These are phyloP conservation scores for Nerophis ophidion DNA, from an alignment of 2,113 vertebrate species.

Conservation along the genomic window DNA sequence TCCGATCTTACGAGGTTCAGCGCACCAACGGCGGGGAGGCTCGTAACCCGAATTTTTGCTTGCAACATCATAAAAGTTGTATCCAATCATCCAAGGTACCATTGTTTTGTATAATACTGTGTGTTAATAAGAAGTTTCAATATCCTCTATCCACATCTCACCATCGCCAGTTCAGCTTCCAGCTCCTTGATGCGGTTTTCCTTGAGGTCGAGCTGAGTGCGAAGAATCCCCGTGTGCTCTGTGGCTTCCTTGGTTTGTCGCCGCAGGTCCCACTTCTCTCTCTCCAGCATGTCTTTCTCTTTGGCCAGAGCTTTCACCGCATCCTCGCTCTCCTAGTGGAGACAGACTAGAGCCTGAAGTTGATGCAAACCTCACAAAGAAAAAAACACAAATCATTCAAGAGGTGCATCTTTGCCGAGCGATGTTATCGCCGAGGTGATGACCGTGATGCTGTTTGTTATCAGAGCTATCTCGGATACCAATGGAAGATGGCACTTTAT, in stretches of 20 bases:
- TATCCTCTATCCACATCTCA: constrained; percentile 62
- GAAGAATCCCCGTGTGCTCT: constrained; percentile 84
- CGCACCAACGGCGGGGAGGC: too few relatives aligned
- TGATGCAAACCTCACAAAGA: neutral
- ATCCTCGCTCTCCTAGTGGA: constrained; percentile 90
- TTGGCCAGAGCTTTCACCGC: constrained; percentile 92
- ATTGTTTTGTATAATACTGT: too few relatives aligned
- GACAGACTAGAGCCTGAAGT: constrained; percentile 40
- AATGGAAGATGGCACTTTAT: too few relatives aligned
- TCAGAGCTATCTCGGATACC: neutral
- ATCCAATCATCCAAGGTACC: too few relatives aligned
- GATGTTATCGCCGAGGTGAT: neutral
- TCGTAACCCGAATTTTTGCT: too few relatives aligned
- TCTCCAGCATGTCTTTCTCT: constrained; percentile 92
- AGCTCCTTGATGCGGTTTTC: constrained; percentile 99
- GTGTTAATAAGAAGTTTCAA: too few relatives aligned
- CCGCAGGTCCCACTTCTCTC: constrained; percentile 96
- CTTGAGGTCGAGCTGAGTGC: constrained; percentile 93
- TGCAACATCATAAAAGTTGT: too few relatives aligned
- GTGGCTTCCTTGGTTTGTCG: constrained; percentile 96
- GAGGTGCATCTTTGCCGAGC: neutral
- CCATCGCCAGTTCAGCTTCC: constrained; percentile 96
- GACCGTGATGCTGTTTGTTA: neutral
- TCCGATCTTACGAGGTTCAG: too few relatives aligned
- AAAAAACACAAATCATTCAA: neutral